Conservation (phyloP, 2,888 invertebrate species). For the Cerastoderma edule region DNA sequence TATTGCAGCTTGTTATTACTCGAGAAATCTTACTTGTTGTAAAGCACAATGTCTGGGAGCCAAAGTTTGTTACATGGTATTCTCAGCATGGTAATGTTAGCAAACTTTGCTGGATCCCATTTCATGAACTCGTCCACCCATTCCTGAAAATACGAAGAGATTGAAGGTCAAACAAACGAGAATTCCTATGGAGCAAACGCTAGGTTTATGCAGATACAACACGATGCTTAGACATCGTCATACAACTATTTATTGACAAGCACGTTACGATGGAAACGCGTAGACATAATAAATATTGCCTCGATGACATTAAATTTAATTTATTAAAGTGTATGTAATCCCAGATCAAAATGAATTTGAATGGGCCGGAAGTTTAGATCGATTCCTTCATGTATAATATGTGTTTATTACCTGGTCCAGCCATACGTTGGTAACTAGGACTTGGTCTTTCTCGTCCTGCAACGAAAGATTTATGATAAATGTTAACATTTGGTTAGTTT, state of each 20-base stretch:
- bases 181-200: neutral
- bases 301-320: too few species aligned
- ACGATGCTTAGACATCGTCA: too few species aligned
- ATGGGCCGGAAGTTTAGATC: neutral
- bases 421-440: slow-evolving; percentile 86
- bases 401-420: slow-evolving; percentile 80
- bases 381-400: neutral
- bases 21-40: slow-evolving; percentile 87
- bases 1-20: neutral
- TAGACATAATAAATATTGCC: too few species aligned
- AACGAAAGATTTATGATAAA: slow-evolving; percentile 42
- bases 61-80: slow-evolving; percentile 89
- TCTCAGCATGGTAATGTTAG: slow-evolving; percentile 87
- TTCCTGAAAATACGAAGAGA: slow-evolving; percentile 83
- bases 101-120: slow-evolving; percentile 88
- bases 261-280: too few species aligned
- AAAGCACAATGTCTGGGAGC: slow-evolving; percentile 90
- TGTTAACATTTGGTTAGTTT: slow-evolving; percentile 85
- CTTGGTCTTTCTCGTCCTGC: slow-evolving; percentile 86
- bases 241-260: too few species aligned
- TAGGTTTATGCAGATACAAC: too few species aligned
- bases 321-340: too few species aligned
- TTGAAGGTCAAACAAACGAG: neutral
- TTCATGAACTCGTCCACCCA: slow-evolving; percentile 89
- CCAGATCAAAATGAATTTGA: too few species aligned